Base-by-base conservation (phyloP, 2,113 vertebrate species). In the Galbula dea region DNA sequence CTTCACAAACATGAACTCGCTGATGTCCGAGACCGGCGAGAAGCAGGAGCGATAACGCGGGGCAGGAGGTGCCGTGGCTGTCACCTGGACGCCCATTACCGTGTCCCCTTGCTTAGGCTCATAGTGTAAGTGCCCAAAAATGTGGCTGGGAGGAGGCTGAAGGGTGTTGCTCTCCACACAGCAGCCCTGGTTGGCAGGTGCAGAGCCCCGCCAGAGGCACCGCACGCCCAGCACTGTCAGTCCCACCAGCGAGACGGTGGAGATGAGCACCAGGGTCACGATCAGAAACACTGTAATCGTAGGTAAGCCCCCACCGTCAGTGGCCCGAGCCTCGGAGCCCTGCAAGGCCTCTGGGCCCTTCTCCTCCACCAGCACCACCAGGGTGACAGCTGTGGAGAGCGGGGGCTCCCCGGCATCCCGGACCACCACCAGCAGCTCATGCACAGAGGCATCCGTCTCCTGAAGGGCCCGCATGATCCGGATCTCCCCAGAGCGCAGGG, bases 231-330 rank as follows among this genome's bases (percentile, higher is more conserved):
- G 83, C 19, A 41, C 96, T n/a, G 71, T 94, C 97, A 97, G 73
- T 89, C 82, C 97, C 88, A 96, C 96, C 86, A 97, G 97, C 1
- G 98, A 98, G 79, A 99, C 97, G 3, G 96, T 97, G 19, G 98
- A 98, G 73, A 99, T 98, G 76, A 98, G 98, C 68, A 98, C 98
- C 30, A 99, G 86, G 59, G 98, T 97, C 65, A 98, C 98, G 15
- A 99, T 98, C 85, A 99, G 97, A 83, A 98, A 99, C 66, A 99
- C 93, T 1, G 98, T 98, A 49, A 98, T 95, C 10, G 97, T 96
- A 11, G 98, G 97, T 93, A 98, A 96, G 79, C 98, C 98, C 84
- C 88, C 96, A 91, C 71, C 94, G 29, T 94, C 95, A 26, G 74
- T 83, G 20, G 66, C 86, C 66, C 93, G 96, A 91, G 95, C 97